These are phyloP conservation scores for Yponomeuta malinellus DNA, from an alignment of 2,888 invertebrate species.

Conservation along the genomic window DNA sequence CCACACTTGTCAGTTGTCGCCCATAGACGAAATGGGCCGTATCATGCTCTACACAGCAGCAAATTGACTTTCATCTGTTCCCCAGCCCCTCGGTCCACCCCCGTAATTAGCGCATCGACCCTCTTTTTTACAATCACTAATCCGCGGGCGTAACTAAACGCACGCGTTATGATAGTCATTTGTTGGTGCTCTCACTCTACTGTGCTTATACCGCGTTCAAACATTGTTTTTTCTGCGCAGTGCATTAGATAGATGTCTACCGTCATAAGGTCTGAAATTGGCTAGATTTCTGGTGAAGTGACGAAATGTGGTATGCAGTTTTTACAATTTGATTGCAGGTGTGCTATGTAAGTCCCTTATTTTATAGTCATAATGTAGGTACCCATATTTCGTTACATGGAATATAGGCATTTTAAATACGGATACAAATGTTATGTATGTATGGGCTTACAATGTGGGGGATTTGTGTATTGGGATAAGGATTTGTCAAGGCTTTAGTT, in stretches of 20 bases:
- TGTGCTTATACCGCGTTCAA: no score
- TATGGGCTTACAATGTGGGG: constrained; percentile 24
- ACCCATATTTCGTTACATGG: no score
- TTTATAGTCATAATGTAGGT: no score
- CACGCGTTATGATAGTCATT: constrained; percentile 26
- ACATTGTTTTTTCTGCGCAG: no score
- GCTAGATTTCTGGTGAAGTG: no score
- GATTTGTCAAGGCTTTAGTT: neutral
- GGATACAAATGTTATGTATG: constrained; percentile 16
- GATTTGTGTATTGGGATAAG: constrained; percentile 11
- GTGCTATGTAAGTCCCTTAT: no score
- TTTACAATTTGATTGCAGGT: no score
- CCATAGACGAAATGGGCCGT: constrained; percentile 76
- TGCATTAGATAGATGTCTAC: no score
- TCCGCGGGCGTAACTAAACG: constrained; percentile 70
- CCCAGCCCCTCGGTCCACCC: constrained; percentile 63
- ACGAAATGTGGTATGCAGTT: no score
- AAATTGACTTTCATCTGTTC: constrained; percentile 79
- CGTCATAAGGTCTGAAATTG: no score
- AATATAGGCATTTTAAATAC: no score
- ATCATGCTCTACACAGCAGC: constrained; percentile 78
- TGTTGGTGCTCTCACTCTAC: constrained; percentile 25
- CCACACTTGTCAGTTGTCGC: constrained; percentile 74
- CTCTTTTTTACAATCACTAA: constrained; percentile 72
- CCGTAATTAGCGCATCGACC: constrained; percentile 75